Conservation (phyloP, 2,113 vertebrate species). For the Anthoscopus minutus region DNA sequence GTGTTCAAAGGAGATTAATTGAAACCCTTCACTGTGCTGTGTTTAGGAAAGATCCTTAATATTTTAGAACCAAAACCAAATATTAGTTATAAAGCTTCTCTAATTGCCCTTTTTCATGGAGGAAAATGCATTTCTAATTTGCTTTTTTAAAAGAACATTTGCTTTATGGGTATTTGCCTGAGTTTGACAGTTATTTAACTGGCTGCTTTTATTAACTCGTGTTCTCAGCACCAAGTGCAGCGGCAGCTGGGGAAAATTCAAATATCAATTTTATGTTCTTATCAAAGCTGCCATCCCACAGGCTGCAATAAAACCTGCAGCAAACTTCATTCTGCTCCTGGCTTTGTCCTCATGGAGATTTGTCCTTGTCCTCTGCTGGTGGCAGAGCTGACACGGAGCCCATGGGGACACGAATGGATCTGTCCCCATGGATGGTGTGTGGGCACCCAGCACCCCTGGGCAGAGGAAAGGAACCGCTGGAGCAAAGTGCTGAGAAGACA, state of each 20-base stretch:
- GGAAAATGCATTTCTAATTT: conserved; percentile 59
- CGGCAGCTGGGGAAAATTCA: conserved; percentile 60
- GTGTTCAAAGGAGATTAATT: conserved; percentile 50
- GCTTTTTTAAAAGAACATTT: conserved; percentile 51
- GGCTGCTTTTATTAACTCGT: conserved; percentile 67
- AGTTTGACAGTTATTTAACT: conserved; percentile 70
- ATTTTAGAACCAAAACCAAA: conserved; percentile 57
- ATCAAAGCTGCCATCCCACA: conserved; percentile 5
- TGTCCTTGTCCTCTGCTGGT: neutral
- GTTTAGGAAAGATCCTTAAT: conserved; percentile 16
- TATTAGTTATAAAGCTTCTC: conserved; percentile 62
- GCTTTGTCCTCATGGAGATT: neutral
- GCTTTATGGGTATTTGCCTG: conserved; percentile 63
- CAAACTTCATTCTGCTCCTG: neutral
- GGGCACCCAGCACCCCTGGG: neutral
- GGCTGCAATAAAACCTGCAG: neutral
- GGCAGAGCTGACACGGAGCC: fast-evolving
- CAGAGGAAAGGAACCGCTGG: neutral
- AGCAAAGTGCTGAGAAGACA: neutral
- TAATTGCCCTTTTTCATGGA: conserved; percentile 64
- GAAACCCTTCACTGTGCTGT: neutral
- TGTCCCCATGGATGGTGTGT: fast-evolving
- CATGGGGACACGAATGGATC: fast-evolving
- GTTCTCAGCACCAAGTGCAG: conserved; percentile 52
- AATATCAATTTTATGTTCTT: conserved; percentile 56